Conservation (phyloP, 2,888 invertebrate genomes). For the Morpho helenor region DNA sequence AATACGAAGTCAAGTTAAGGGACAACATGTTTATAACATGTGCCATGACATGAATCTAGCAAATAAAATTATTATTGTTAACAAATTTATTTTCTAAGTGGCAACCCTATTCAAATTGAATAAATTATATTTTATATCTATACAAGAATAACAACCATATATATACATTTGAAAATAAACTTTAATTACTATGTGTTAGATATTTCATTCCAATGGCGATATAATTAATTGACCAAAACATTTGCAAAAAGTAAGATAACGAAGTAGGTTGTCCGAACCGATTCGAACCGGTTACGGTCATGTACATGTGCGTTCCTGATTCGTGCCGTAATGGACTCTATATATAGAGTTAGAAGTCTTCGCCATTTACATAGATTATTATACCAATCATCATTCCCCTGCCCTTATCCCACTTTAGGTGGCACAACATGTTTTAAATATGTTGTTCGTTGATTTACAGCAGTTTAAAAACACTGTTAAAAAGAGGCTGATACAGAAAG, state of each 20-base stretch:
- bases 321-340: background rate
- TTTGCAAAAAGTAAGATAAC: conserved; percentile 68
- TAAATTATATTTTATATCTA: conserved; percentile 41
- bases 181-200: background rate
- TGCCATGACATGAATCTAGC: no score
- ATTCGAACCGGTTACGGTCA: conserved; percentile 43
- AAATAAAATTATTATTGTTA: no score
- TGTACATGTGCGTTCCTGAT: background rate
- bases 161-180: background rate
- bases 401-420: no score
- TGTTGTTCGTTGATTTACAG: no score
- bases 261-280: conserved; percentile 58
- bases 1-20: no score
- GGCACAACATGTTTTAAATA: no score
- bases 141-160: conserved; percentile 30
- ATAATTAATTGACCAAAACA: conserved; percentile 39
- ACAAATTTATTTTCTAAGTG: conserved; percentile 2
- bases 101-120: conserved; percentile 52
- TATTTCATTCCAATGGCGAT: conserved; percentile 17
- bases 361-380: no score
- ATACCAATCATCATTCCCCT: no score
- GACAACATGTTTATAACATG: no score
- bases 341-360: no score
- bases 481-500: no score
- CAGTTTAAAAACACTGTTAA: no score